phyloP scores from a whole-genome alignment of 2,797 vertebrate genomes.

The Coracias cyanogaster region DNA sequence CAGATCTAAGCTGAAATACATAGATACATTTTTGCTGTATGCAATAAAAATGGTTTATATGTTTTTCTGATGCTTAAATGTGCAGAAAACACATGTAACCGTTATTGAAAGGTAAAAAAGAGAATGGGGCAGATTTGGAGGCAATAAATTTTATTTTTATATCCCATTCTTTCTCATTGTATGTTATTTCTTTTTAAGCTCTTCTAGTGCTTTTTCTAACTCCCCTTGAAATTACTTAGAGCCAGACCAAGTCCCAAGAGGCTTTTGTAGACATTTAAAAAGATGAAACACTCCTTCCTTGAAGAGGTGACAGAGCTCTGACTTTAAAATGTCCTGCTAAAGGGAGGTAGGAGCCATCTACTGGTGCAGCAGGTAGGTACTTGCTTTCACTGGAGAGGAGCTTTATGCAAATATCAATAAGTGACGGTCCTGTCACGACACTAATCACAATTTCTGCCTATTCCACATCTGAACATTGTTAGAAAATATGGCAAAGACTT shows the following conservation, averaged over 20 bases:
- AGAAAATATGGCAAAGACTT: background rate
- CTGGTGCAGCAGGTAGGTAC: background rate
- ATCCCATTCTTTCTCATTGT: slow-evolving; percentile 12
- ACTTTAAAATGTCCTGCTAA: background rate
- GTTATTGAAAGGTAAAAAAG: slow-evolving; percentile 44
- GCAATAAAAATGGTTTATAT: slow-evolving; percentile 68
- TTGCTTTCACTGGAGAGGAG: background rate
- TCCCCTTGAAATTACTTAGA: slow-evolving; percentile 26
- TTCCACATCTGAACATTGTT: background rate
- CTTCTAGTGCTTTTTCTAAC: background rate
- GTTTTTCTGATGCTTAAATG: slow-evolving; percentile 47
- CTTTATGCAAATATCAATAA: background rate
- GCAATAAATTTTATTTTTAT: slow-evolving; percentile 61
- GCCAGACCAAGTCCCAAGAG: background rate
- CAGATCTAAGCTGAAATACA: slow-evolving; percentile 45
- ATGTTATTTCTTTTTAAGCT: slow-evolving; percentile 46
- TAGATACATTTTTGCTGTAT: slow-evolving; percentile 30
- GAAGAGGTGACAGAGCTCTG: background rate
- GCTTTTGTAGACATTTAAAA: background rate
- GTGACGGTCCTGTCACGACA: fast-evolving
- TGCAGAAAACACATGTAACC: slow-evolving; percentile 15
- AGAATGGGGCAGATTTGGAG: slow-evolving; percentile 27
- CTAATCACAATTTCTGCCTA: background rate
- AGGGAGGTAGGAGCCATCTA: background rate
- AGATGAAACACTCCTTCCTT: background rate